Conservation (phyloP, 2,888 invertebrate species). For the Eristalis arbustorum region DNA sequence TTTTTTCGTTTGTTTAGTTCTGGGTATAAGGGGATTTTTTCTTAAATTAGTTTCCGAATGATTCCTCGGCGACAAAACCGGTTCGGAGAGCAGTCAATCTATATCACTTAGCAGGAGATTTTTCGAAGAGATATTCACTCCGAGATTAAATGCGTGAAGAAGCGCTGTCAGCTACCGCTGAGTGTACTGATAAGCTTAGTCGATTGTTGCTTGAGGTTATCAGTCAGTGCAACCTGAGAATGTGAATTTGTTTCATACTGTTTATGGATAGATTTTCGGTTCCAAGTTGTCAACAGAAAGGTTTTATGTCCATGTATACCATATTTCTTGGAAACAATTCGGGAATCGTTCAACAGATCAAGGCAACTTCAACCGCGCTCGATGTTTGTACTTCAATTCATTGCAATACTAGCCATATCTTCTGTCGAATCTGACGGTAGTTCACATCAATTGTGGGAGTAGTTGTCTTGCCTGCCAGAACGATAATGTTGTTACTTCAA, state of each 20-base stretch:
- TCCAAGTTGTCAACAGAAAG: too few species aligned
- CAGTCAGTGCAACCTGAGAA: background rate
- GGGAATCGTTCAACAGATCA: too few species aligned
- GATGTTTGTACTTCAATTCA: too few species aligned
- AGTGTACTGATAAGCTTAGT: background rate
- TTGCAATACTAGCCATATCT: too few species aligned
- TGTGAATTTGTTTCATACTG: background rate
- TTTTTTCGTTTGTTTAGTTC: conserved; percentile 6
- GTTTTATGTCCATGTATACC: too few species aligned
- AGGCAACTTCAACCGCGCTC: too few species aligned
- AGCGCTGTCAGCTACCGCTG: background rate
- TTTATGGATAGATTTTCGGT: background rate
- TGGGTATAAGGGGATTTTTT: background rate
- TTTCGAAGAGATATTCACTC: background rate
- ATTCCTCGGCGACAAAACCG: background rate
- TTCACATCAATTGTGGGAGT: too few species aligned
- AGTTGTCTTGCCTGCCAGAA: too few species aligned
- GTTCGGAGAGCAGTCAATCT: background rate
- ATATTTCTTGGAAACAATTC: too few species aligned
- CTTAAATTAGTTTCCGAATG: background rate
- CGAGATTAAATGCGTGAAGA: background rate
- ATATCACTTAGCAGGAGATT: background rate
- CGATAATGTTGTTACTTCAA: too few species aligned
- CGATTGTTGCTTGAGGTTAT: background rate
- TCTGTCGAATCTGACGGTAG: too few species aligned